Evolutionary conservation across 2,113 vertebrate species (phyloP).

Genomic region (Neotoma lepida): DNA sequence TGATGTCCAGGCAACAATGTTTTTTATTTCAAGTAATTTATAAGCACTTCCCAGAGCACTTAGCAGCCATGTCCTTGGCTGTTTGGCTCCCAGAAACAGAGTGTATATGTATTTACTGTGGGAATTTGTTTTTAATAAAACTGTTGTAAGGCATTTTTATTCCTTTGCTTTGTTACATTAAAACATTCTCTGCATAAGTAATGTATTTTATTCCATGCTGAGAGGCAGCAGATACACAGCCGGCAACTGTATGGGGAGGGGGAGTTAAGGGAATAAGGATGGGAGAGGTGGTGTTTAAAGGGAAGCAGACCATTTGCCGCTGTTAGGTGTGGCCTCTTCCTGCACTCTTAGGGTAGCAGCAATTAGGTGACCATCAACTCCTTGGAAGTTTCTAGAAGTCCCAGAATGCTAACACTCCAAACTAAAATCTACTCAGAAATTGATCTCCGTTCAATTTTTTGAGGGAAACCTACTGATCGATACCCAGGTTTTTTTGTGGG

Average conservation of each 20-base stretch:
- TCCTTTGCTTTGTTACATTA: slow-evolving; percentile 89
- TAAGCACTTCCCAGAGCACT: slow-evolving; percentile 91
- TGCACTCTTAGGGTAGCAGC: neutral
- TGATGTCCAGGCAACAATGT: slow-evolving; percentile 96
- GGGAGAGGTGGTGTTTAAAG: slow-evolving; percentile 75
- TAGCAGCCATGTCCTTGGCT: slow-evolving; percentile 87
- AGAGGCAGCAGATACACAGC: slow-evolving; percentile 86
- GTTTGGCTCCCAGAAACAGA: slow-evolving; percentile 85
- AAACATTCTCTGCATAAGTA: slow-evolving; percentile 89
- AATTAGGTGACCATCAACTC: neutral
- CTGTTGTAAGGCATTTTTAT: slow-evolving; percentile 89
- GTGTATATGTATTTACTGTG: slow-evolving; percentile 92
- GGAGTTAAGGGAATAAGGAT: slow-evolving; percentile 60
- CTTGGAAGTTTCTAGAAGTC: neutral
- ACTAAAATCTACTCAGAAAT: neutral
- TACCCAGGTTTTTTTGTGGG: neutral
- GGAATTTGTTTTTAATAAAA: slow-evolving; percentile 94
- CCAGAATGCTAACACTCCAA: neutral
- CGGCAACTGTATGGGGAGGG: slow-evolving; percentile 77
- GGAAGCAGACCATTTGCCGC: slow-evolving; percentile 75
- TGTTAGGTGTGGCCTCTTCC: neutral
- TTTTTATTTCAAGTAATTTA: slow-evolving; percentile 93
- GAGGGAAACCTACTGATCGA: neutral
- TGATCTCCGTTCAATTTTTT: neutral
- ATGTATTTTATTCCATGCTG: slow-evolving; percentile 85